phyloP scores from a whole-genome alignment of 92 coral and sea anemone species.

The Nematostella vectensis region DNA sequence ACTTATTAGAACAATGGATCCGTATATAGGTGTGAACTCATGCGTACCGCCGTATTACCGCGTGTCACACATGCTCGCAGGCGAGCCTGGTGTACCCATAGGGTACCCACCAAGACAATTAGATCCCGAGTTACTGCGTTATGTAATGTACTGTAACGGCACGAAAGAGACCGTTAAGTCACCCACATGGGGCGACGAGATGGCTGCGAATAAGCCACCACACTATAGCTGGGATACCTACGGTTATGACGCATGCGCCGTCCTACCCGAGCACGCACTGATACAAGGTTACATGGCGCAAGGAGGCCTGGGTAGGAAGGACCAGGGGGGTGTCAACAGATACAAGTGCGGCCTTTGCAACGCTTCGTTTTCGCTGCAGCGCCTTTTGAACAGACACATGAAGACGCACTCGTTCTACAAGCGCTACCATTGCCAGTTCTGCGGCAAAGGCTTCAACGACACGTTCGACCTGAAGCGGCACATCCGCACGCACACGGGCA shows the following conservation, averaged over 20 bases:
- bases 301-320: constrained; percentile 9
- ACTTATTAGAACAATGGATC: constrained; percentile 14
- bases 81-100: constrained; percentile 1
- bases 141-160: constrained; percentile 20
- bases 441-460: constrained; percentile 95
- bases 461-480: constrained; percentile 98
- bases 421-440: constrained; percentile 83
- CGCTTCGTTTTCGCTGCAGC: constrained; percentile 81
- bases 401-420: constrained; percentile 96
- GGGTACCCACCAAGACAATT: neutral
- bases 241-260: constrained; percentile 1
- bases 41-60: constrained; percentile 1
- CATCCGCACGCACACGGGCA: constrained; percentile 96
- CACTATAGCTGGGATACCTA: constrained; percentile 23
- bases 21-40: constrained; percentile 16
- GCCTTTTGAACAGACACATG: constrained; percentile 85
- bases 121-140: constrained; percentile 22
- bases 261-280: constrained; percentile 3
- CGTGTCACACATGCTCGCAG: constrained; percentile 8
- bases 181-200: constrained; percentile 10
- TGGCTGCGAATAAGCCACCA: neutral
- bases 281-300: constrained; percentile 14
- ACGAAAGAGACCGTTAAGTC: constrained; percentile 20
- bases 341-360: constrained; percentile 87
- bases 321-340: constrained; percentile 18